Percentiles rank a stretch among this genome's conserved stretches.
These are phyloP conservation scores for Tortrix viridana DNA, from an alignment of 2,888 invertebrate species.

Conservation along the genomic window DNA sequence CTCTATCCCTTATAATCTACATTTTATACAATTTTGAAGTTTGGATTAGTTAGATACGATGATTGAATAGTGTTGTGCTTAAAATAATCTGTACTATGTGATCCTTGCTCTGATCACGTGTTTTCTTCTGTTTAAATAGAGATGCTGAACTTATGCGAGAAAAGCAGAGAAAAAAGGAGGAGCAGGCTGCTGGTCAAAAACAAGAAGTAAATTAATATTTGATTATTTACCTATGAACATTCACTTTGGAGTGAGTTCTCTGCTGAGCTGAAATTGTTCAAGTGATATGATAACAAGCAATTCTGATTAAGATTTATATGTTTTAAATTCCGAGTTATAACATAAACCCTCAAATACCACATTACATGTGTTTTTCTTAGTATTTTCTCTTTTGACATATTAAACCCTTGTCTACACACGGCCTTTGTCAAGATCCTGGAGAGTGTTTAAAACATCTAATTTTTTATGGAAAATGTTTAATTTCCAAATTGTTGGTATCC, in stretches of 20 bases:
- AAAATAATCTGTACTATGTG: no score
- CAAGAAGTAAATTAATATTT: slow-evolving; percentile 66
- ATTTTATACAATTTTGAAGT: no score
- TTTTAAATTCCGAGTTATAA: slow-evolving; percentile 53
- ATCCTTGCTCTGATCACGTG: no score
- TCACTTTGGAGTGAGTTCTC: slow-evolving; percentile 59
- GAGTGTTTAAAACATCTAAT: no score
- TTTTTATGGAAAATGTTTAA: no score
- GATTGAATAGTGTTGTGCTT: no score
- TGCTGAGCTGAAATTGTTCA: slow-evolving; percentile 59
- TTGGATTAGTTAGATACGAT: no score
- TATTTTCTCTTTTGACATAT: slow-evolving; percentile 56
- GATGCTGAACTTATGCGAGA: slow-evolving; percentile 95
- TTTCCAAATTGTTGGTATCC: no score
- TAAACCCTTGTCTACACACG: slow-evolving; percentile 43
- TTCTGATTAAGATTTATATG: slow-evolving; percentile 54
- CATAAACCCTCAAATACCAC: slow-evolving; percentile 60
- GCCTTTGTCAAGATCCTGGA: no score
- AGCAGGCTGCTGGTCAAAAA: slow-evolving; percentile 67
- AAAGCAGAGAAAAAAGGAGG: slow-evolving; percentile 92
- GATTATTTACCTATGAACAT: slow-evolving; percentile 50
- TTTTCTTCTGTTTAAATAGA: slow-evolving; percentile 74
- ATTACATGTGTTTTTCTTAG: slow-evolving; percentile 42
- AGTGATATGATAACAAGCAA: slow-evolving; percentile 60
- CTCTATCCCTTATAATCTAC: no score